These are phyloP conservation scores for Bombus impatiens DNA, from an alignment of 1,140 invertebrate species.

Conservation along the genomic window DNA sequence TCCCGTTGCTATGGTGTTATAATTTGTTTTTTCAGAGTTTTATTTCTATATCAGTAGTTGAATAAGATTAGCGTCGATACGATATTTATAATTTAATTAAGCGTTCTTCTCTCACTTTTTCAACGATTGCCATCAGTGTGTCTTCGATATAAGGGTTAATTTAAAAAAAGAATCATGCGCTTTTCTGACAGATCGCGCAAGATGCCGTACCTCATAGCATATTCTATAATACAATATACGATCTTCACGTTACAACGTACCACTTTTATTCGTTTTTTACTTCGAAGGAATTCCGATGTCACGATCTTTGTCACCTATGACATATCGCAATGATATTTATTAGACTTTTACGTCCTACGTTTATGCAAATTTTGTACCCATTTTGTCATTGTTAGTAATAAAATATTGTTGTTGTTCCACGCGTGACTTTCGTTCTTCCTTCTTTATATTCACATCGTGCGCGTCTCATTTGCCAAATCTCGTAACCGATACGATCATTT, in stretches of 20 bases:
- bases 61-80: background rate
- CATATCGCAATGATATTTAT: slow-evolving; percentile 1
- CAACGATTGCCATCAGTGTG: background rate
- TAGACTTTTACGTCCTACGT: slow-evolving; percentile 6
- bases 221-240: background rate
- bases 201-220: background rate
- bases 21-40: slow-evolving; percentile 20
- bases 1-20: background rate
- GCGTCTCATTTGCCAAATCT: background rate
- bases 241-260: background rate
- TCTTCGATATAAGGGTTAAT: background rate
- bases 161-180: background rate
- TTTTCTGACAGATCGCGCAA: background rate
- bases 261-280: background rate
- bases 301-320: slow-evolving; percentile 5
- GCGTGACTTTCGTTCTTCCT: slow-evolving; percentile 18
- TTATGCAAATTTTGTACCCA: slow-evolving; percentile 39
- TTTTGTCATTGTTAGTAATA: slow-evolving; percentile 53
- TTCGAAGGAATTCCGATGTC: background rate
- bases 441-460: background rate
- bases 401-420: slow-evolving; percentile 46
- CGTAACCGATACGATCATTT: background rate
- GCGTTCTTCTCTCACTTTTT: background rate
- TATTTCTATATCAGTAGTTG: background rate
- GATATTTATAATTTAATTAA: background rate